Base-by-base conservation (phyloP, 2,888 invertebrate species). In the Eupithecia exiguata region DNA sequence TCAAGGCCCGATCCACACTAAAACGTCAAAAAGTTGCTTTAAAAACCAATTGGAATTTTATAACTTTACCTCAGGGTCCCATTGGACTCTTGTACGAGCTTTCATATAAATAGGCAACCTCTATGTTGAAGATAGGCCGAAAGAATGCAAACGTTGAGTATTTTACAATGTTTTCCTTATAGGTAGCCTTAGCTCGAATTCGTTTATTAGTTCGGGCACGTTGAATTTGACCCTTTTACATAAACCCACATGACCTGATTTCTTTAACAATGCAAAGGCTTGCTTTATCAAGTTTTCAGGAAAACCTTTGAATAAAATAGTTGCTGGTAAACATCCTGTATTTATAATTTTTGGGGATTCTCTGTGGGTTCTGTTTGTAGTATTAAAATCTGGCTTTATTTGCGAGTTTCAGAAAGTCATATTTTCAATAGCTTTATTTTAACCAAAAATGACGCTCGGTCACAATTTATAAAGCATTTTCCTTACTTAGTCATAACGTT, bases 201-300 rank as follows among this genome's bases (percentile, higher is more conserved):
- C 70, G 67, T 70, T 72, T 75, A 70, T 70, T 70, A 75, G 72
- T 75, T 75, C 61, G 70, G 75, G 72, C 75, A 75, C 75, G 71
- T 67, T 40, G 68, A 70, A 68, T 75, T 75, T 68, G 72, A 72
- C 72, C 72, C 72, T 65, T 70, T 72, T 72, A 68, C 72, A 68
- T 72, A 72, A 72, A 68, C 72, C 72, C 70, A 63, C 75, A 72
- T 75, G 72, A 75, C 75, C 75, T 72, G 70, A 75, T 75, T 75
- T 35, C 65, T 53, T 65, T 71, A 62, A 70, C 69, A 70, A 70
- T 70, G 69, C 69, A 36, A 69, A 69, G 69, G 65, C 68, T 68
- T 38, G 69, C 72, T 68, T 65, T 66, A 73, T 73, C 46, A 66
- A 73, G 66, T 69, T 67, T 65, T 40, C 66, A 67, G 43, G 49